These are phyloP conservation scores for Sanderia malayensis DNA, from an alignment of 30 jellyfish, hydroid and myxozoan genomes.

Conservation along the genomic window DNA sequence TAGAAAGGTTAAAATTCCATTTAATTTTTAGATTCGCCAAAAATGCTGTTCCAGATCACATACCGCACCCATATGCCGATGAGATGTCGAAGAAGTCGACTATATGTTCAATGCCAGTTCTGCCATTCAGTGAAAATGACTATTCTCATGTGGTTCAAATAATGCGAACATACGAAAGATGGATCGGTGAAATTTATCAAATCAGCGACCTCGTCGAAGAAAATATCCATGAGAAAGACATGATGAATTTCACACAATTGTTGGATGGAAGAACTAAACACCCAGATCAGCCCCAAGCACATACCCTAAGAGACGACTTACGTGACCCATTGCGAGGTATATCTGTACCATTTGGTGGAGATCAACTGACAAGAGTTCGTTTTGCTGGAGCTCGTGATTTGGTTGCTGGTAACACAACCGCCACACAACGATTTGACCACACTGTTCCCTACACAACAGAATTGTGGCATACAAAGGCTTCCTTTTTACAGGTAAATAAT, in stretches of 20 bases:
- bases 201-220: not conserved
- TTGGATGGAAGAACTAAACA: not conserved
- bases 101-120: not conserved
- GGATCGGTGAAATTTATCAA: not conserved
- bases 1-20: too few relatives aligned
- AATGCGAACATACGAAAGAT: not conserved
- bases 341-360: not conserved
- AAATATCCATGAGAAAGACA: not conserved
- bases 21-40: too few relatives aligned
- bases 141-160: not conserved
- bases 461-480: conserved; percentile 27
- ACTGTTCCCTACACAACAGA: conserved; percentile 8
- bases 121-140: not conserved
- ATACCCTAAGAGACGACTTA: not conserved
- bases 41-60: not conserved
- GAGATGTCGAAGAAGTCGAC: not conserved
- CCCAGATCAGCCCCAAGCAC: not conserved
- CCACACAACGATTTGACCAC: conserved; percentile 27
- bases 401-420: conserved; percentile 2
- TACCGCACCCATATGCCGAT: not conserved
- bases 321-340: conserved; percentile 22
- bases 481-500: conserved; percentile 15
- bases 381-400: conserved; percentile 38
- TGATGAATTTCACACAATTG: too few relatives aligned
- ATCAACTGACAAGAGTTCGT: conserved; percentile 26